Evolutionary conservation across 92 coral and sea anemone species (phyloP).

Genomic region (Paramuricea clavata): DNA sequence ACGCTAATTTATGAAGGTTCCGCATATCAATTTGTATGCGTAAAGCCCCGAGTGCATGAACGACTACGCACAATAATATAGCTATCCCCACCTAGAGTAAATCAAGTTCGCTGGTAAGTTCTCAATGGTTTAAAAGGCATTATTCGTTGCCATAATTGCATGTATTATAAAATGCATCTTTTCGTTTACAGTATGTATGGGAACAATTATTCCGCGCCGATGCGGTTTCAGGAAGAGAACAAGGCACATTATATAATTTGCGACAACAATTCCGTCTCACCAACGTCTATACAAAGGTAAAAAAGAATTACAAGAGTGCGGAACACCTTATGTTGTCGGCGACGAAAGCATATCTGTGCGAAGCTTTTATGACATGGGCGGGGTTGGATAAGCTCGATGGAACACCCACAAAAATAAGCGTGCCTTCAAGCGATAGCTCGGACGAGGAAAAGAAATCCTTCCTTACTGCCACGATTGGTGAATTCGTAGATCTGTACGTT

Average conservation of each 20-base stretch:
- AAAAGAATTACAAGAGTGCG: slow-evolving; percentile 38
- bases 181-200: slow-evolving; percentile 7
- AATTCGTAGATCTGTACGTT: slow-evolving; percentile 11
- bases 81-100: no score
- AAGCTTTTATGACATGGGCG: slow-evolving; percentile 42
- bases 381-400: slow-evolving; percentile 26
- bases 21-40: no score
- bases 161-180: background rate
- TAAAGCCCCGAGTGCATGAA: no score
- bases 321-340: slow-evolving; percentile 19
- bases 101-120: no score
- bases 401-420: background rate
- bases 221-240: slow-evolving; percentile 25
- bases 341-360: slow-evolving; percentile 15
- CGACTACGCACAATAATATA: no score
- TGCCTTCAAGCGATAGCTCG: background rate
- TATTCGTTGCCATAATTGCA: background rate
- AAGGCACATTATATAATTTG: slow-evolving; percentile 35
- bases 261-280: slow-evolving; percentile 33
- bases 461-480: background rate
- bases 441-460: background rate
- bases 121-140: background rate
- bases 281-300: slow-evolving; percentile 28
- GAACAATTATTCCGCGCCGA: slow-evolving; percentile 21
- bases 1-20: no score